Conservation (phyloP, 2,113 vertebrate genomes). For the Sceloporus tristichus region DNA sequence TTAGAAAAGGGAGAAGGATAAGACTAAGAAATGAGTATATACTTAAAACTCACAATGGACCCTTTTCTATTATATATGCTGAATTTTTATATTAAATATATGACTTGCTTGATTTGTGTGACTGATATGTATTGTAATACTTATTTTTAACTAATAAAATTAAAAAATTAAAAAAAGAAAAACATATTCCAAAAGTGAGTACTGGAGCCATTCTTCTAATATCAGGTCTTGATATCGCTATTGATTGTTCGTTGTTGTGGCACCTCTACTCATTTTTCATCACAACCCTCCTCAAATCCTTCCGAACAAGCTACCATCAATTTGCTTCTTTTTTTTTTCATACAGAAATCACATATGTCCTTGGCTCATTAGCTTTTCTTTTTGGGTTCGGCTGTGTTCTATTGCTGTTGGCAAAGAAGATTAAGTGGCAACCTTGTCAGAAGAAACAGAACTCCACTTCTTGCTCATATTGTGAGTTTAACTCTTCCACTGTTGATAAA, state of each 20-base stretch:
- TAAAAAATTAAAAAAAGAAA: too few species aligned
- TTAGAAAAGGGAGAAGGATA: too few species aligned
- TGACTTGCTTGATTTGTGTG: too few species aligned
- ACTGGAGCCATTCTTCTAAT: background rate
- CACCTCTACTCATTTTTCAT: background rate
- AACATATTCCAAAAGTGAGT: constrained; percentile 42
- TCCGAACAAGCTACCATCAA: constrained; percentile 8
- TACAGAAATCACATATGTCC: constrained; percentile 51
- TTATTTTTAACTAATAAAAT: too few species aligned
- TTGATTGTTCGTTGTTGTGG: background rate
- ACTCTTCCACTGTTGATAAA: background rate
- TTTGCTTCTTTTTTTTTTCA: background rate
- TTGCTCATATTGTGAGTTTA: constrained; percentile 59
- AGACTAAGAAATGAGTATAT: too few species aligned
- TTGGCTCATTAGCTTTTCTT: constrained; percentile 46
- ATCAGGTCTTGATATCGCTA: background rate
- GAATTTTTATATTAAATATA: too few species aligned
- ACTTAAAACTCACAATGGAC: too few species aligned
- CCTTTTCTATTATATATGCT: too few species aligned
- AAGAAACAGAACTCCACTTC: background rate
- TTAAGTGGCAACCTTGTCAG: constrained; percentile 42
- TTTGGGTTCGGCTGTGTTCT: constrained; percentile 37
- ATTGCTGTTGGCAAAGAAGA: constrained; percentile 35
- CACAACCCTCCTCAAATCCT: background rate
- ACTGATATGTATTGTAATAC: too few species aligned